A percentile compares a stretch with the other conserved stretches of the same genome.
These are phyloP conservation scores for Drosophila truncata DNA, from an alignment of 1,140 invertebrate species.

Conservation along the genomic window DNA sequence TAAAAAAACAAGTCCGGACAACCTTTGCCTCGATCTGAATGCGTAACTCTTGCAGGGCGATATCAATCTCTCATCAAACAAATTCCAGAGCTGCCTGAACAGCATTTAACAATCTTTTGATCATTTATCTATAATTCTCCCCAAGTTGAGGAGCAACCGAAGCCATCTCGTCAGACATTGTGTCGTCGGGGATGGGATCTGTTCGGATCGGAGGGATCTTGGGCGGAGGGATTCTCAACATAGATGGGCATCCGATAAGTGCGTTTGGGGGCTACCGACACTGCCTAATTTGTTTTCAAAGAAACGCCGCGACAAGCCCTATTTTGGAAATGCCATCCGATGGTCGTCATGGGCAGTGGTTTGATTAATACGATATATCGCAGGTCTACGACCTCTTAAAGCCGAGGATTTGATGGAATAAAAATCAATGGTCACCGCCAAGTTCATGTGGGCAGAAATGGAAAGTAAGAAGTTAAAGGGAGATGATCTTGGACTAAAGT, in stretches of 20 bases:
- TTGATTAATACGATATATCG: slow-evolving; percentile 37
- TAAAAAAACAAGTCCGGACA: slow-evolving; percentile 29
- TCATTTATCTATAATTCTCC: slow-evolving; percentile 62
- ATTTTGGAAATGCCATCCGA: slow-evolving; percentile 45
- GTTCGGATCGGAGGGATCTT: slow-evolving; percentile 17
- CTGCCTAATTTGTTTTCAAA: slow-evolving; percentile 72
- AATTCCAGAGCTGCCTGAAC: slow-evolving; percentile 76
- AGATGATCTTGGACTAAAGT: neutral
- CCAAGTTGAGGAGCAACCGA: slow-evolving; percentile 12
- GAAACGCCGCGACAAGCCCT: slow-evolving; percentile 54
- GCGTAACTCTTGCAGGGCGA: slow-evolving; percentile 68
- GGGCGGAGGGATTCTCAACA: slow-evolving; percentile 44
- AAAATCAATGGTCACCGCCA: slow-evolving; percentile 16
- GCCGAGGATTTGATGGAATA: slow-evolving; percentile 7
- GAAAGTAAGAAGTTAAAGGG: slow-evolving; percentile 7
- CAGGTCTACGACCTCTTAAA: slow-evolving; percentile 40
- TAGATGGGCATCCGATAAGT: slow-evolving; percentile 70
- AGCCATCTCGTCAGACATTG: slow-evolving; percentile 61
- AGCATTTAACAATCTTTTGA: slow-evolving; percentile 79
- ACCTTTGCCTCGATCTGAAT: slow-evolving; percentile 40
- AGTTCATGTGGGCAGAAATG: slow-evolving; percentile 10
- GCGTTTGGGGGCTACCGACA: slow-evolving; percentile 48
- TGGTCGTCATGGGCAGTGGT: slow-evolving; percentile 41
- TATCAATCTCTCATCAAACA: slow-evolving; percentile 79
- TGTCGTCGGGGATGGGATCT: slow-evolving; percentile 49